Conservation (phyloP, 1,140 invertebrate species). For the Apis dorsata region DNA sequence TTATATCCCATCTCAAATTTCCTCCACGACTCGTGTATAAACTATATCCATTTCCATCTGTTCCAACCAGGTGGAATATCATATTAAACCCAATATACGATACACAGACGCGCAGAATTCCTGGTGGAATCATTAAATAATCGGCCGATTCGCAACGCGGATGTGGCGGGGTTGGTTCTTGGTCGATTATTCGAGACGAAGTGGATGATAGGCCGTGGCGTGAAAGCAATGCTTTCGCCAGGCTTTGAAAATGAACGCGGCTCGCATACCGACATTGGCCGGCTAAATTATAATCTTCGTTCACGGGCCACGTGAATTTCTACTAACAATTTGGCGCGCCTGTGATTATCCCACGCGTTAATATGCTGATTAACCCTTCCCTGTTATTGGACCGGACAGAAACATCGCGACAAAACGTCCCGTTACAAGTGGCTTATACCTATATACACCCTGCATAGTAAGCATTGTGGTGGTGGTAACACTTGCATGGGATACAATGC, state of each 20-base stretch:
- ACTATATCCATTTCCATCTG: too few relatives aligned
- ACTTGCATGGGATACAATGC: too few relatives aligned
- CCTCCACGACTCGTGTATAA: too few relatives aligned
- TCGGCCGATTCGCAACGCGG: background rate
- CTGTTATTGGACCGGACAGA: background rate
- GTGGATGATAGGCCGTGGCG: conserved; percentile 1
- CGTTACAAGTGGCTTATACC: background rate
- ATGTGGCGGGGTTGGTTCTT: background rate
- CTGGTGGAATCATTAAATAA: background rate
- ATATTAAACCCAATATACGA: too few relatives aligned
- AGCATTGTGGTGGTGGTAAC: too few relatives aligned
- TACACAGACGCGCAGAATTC: too few relatives aligned
- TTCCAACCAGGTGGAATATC: too few relatives aligned
- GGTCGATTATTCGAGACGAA: conserved; percentile 13
- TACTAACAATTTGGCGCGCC: conserved; percentile 2
- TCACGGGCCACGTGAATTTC: conserved; percentile 4
- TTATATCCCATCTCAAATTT: too few relatives aligned
- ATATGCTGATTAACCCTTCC: conserved; percentile 13
- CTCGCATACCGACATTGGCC: background rate
- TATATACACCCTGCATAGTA: too few relatives aligned
- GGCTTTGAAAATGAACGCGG: background rate
- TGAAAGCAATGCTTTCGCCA: background rate
- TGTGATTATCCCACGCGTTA: conserved; percentile 6
- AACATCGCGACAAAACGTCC: conserved; percentile 1
- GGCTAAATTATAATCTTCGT: conserved; percentile 24